Conservation (phyloP, 2,888 invertebrate species). For the Sturmia bella region DNA sequence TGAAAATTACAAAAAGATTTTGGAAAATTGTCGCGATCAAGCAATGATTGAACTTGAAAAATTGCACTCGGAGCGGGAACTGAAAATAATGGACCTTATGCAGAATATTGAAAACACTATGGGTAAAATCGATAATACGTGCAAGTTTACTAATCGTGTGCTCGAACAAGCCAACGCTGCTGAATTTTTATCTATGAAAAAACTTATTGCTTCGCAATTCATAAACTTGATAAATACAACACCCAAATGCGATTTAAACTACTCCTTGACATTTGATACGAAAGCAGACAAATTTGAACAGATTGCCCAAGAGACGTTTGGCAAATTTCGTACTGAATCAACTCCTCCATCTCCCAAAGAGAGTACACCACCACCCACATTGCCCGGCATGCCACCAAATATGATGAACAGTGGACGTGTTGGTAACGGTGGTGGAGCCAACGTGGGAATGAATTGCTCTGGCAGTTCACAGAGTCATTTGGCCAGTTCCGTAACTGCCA, state of each 20-base stretch:
- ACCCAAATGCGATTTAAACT: slow-evolving; percentile 90
- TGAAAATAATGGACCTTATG: slow-evolving; percentile 94
- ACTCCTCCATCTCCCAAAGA: slow-evolving; percentile 82
- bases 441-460: slow-evolving; percentile 73
- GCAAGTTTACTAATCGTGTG: slow-evolving; percentile 91
- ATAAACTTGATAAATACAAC: slow-evolving; percentile 89
- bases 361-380: slow-evolving; percentile 82
- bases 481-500: slow-evolving; percentile 83
- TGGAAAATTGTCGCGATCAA: slow-evolving; percentile 91
- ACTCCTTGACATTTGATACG: slow-evolving; percentile 91
- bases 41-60: slow-evolving; percentile 88
- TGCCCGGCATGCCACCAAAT: slow-evolving; percentile 83
- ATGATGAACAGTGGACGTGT: slow-evolving; percentile 72
- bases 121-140: slow-evolving; percentile 92
- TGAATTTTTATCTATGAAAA: slow-evolving; percentile 92
- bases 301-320: slow-evolving; percentile 87
- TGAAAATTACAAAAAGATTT: slow-evolving; percentile 89
- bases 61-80: slow-evolving; percentile 91
- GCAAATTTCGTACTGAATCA: slow-evolving; percentile 87
- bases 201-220: slow-evolving; percentile 89
- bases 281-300: slow-evolving; percentile 90
- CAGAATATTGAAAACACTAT: slow-evolving; percentile 92
- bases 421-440: slow-evolving; percentile 58
- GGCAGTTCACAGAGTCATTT: slow-evolving; percentile 77
- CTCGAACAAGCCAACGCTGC: slow-evolving; percentile 92